Evolutionary conservation across 2,888 invertebrate species (phyloP), one percentile per base, ranked within the genome.

Genomic region (Agonopterix subpropinquella): DNA sequence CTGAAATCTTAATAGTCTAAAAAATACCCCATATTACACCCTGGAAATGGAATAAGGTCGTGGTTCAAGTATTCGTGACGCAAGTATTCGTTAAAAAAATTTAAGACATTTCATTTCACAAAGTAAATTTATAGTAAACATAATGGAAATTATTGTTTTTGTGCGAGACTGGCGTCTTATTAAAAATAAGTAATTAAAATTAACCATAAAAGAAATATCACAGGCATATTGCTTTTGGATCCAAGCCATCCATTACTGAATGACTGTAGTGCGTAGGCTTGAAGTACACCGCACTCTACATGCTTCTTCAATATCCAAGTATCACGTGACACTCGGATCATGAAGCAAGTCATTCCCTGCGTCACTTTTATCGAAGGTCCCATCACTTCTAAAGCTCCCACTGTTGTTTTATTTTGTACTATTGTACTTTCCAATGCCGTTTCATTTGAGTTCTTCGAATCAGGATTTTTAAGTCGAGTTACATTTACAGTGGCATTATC

Each of bases 251-350:
- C 13, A 36, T 57, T 59, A 8, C 56, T 45, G 44, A 76, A 57
- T 35, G 80, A 80, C 41, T 57, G 62, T 7, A 53, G 54, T 2
- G 80, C 72, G 52, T 81, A 80, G 13, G 67, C 62, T 50, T 79
- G 76, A n/a, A 81, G 50, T 0, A 81, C 56, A 8, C 64, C 77
- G 53, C 80, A 81, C 3, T 77, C 73, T 4, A 80, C 70, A 36
- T 65, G 59, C 45, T 65, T 73, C 50, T 63, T 66, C 43, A 68
- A 47, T 1, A 51, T 50, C 1, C 67, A 66, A 0, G 50, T 50
- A 37, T 70, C 61, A 43, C 64, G 55, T 0, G 59, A 65, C 35
- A 57, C 61, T 4, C 71, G 68, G 9, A 77, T 75, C 62, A 81
- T 65, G 47, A 55, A 80, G 48, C 80, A 81, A 2, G 52, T 64